Evolutionary conservation across 2,888 invertebrate species (phyloP).

Genomic region (Trachelus iudaicus): DNA sequence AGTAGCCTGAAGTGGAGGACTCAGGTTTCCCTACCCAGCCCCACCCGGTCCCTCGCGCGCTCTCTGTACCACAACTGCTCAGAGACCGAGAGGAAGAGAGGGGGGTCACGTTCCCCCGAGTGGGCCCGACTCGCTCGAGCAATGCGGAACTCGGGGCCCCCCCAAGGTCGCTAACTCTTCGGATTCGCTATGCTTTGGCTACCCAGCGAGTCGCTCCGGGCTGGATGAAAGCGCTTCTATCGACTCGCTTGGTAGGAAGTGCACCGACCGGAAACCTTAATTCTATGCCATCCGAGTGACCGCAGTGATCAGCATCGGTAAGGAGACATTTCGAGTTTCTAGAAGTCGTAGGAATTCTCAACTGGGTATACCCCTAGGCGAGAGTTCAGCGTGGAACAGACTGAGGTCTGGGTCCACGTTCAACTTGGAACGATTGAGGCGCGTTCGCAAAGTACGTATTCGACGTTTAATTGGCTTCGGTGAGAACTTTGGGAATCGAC

Average conservation of each 20-base stretch:
- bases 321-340: not conserved
- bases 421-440: not conserved
- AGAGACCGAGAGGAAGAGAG: not conserved
- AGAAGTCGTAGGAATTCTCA: not conserved
- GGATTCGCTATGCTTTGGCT: not conserved
- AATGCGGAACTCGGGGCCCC: slow-evolving; percentile 49
- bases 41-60: not conserved
- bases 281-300: not conserved
- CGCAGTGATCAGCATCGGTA: not conserved
- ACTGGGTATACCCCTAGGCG: not conserved
- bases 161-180: slow-evolving; percentile 39
- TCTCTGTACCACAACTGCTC: not conserved
- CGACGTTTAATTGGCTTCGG: not conserved
- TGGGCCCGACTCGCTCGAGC: slow-evolving; percentile 40
- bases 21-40: not conserved
- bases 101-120: not conserved
- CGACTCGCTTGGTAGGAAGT: not conserved
- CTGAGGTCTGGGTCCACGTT: not conserved
- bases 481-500: not conserved
- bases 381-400: not conserved
- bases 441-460: not conserved
- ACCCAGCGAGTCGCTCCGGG: not conserved
- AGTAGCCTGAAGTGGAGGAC: not conserved
- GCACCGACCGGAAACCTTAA: not conserved
- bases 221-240: not conserved